Evolutionary conservation across 2,888 invertebrate species (phyloP).

Genomic region (Matsumyia berberina): DNA sequence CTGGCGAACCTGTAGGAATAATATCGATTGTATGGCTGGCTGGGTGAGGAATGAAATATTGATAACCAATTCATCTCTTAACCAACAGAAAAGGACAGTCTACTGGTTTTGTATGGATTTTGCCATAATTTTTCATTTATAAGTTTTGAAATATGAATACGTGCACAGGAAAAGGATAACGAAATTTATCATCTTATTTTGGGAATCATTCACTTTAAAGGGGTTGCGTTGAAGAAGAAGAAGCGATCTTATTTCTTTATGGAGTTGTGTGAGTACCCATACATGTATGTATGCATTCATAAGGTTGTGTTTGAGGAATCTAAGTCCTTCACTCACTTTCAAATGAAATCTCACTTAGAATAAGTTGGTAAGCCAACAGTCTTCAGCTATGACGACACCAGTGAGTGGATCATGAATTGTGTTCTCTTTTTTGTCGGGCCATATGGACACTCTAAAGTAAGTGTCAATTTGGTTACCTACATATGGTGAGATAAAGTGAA

Average conservation of each 20-base stretch:
- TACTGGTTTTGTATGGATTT: neutral
- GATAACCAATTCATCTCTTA: neutral
- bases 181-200: neutral
- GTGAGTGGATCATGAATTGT: too few relatives aligned
- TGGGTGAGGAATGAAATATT: constrained; percentile 5
- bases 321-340: too few relatives aligned
- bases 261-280: too few relatives aligned
- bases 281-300: too few relatives aligned
- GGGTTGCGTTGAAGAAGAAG: neutral
- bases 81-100: constrained; percentile 6
- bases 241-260: neutral
- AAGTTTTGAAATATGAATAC: neutral
- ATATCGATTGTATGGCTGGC: neutral
- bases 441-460: too few relatives aligned
- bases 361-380: too few relatives aligned
- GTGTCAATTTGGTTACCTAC: too few relatives aligned
- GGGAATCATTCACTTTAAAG: neutral
- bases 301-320: too few relatives aligned
- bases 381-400: too few relatives aligned
- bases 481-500: too few relatives aligned
- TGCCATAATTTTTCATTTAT: neutral
- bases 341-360: too few relatives aligned
- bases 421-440: too few relatives aligned
- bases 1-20: constrained; percentile 3
- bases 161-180: neutral